phyloP scores from a whole-genome alignment of 2,888 invertebrate species.

The Cephus rjabovi region DNA sequence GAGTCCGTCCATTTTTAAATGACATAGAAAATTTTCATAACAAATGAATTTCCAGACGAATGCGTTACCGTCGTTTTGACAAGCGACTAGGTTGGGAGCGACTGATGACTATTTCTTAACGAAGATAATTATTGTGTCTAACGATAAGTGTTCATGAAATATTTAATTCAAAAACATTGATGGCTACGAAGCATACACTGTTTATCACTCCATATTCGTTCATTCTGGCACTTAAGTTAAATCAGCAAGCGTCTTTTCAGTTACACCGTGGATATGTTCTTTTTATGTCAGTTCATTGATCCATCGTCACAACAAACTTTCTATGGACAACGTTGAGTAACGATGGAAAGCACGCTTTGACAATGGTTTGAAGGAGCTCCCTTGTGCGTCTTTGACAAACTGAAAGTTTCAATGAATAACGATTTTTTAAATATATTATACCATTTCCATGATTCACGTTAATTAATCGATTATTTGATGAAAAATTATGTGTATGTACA shows the following conservation, averaged over 20 bases:
- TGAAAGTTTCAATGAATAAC: neutral
- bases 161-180: neutral
- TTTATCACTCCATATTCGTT: neutral
- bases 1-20: conserved; percentile 68
- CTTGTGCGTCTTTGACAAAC: neutral
- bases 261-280: neutral
- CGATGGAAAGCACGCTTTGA: conserved; percentile 5
- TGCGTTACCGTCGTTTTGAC: neutral
- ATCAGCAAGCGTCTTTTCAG: neutral
- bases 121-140: neutral
- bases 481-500: neutral
- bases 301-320: conserved; percentile 27
- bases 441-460: neutral
- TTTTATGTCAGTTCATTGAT: neutral
- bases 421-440: neutral
- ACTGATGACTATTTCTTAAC: neutral
- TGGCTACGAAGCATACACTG: neutral
- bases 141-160: neutral
- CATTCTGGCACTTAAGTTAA: neutral
- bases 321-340: conserved; percentile 37
- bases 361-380: neutral
- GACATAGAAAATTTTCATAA: neutral
- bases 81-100: neutral
- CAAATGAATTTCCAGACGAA: neutral
- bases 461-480: neutral